Conservation (phyloP, 2,888 invertebrate species). For the Tipula vernalis region DNA sequence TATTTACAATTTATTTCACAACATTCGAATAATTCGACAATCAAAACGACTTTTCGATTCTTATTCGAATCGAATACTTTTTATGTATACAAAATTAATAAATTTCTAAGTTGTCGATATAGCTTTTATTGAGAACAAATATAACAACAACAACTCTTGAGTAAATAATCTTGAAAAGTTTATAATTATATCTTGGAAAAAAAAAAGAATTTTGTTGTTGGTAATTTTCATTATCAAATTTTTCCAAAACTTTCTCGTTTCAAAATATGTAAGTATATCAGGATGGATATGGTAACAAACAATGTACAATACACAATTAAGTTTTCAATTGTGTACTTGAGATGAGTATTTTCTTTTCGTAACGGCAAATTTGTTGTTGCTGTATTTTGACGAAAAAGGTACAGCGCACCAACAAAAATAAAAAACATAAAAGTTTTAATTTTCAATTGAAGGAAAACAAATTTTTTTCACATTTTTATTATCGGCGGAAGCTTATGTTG, state of each 20-base stretch:
- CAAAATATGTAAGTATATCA: not conserved
- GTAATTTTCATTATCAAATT: not conserved
- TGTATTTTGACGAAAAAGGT: not conserved
- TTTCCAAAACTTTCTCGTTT: not conserved
- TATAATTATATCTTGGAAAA: not conserved
- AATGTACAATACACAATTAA: not conserved
- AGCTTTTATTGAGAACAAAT: not conserved
- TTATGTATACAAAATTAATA: not conserved
- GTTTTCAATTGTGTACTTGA: not conserved
- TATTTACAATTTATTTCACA: not conserved
- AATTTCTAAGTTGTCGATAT: not conserved
- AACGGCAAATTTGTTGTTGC: not conserved
- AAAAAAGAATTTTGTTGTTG: not conserved
- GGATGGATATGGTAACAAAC: not conserved
- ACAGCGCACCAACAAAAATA: not conserved
- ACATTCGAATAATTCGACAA: not conserved
- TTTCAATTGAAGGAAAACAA: not conserved
- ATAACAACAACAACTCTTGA: not conserved
- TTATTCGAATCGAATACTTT: not conserved
- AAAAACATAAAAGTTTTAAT: not conserved
- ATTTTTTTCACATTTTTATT: not conserved
- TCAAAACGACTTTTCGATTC: not conserved
- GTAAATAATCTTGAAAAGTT: not conserved
- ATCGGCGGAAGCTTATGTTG: not conserved
- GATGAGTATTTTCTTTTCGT: not conserved